phyloP scores from a whole-genome alignment of 1,140 invertebrate species.

The Oscheius sp. region DNA sequence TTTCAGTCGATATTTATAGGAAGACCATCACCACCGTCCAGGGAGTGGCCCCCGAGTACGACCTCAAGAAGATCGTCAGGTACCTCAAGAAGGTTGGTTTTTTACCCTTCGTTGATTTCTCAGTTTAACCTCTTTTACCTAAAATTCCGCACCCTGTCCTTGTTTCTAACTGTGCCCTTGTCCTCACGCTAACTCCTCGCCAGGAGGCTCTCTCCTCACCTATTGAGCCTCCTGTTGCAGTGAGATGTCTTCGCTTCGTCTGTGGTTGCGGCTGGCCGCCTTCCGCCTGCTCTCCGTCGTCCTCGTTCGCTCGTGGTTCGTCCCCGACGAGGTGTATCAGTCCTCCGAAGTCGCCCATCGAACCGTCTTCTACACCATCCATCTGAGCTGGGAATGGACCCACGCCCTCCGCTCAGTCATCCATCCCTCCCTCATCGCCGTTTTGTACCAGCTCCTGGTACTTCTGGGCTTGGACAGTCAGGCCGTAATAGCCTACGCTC shows the following conservation, averaged over 20 bases:
- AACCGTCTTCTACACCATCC: slow-evolving; percentile 35
- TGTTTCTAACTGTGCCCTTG: too few species aligned
- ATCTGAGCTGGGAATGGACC: slow-evolving; percentile 47
- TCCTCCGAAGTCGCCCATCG: slow-evolving; percentile 41
- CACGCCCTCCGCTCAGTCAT: slow-evolving; percentile 38
- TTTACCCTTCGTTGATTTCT: slow-evolving; percentile 1
- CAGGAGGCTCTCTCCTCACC: slow-evolving; percentile 9
- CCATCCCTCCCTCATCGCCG: slow-evolving; percentile 36
- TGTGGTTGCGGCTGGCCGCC: slow-evolving; percentile 5
- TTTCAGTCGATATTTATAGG: too few species aligned
- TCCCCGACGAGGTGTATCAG: slow-evolving; percentile 45
- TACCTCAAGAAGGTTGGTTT: slow-evolving; percentile 94
- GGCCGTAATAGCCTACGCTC: slow-evolving; percentile 56
- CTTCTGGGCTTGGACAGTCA: slow-evolving; percentile 26
- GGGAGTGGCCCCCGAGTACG: slow-evolving; percentile 93
- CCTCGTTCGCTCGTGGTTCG: slow-evolving; percentile 44
- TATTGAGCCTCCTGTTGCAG: slow-evolving; percentile 9
- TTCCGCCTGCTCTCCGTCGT: slow-evolving; percentile 38
- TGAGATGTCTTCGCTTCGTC: slow-evolving; percentile 17
- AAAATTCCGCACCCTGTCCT: not conserved
- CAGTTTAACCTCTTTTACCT: too few species aligned
- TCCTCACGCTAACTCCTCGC: too few species aligned
- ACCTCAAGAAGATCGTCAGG: slow-evolving; percentile 99
- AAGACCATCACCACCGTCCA: slow-evolving; percentile 97
- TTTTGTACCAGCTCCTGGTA: slow-evolving; percentile 13